phyloP scores from a whole-genome alignment of 2,113 vertebrate species.

The Excalfactoria chinensis region DNA sequence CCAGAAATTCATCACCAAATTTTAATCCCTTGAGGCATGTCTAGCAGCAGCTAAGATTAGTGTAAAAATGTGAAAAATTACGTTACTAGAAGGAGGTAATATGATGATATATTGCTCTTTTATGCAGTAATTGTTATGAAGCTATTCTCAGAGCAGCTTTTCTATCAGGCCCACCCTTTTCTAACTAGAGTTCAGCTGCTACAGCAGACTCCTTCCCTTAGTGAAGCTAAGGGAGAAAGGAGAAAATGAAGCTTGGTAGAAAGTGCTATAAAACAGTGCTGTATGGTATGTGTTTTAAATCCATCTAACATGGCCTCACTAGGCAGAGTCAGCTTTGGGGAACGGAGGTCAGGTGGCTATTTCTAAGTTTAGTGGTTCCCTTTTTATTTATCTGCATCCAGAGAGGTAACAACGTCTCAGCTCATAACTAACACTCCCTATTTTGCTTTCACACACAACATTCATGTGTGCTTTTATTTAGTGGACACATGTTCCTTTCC shows the following conservation, averaged over 20 bases:
- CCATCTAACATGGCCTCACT: neutral
- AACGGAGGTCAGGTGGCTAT: constrained; percentile 44
- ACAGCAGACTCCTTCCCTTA: constrained; percentile 14
- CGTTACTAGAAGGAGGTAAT: constrained; percentile 21
- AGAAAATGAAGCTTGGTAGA: constrained; percentile 42
- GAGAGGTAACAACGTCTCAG: constrained; percentile 51
- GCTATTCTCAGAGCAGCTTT: constrained; percentile 58
- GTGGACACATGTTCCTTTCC: neutral
- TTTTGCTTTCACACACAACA: constrained; percentile 44
- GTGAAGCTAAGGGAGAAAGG: constrained; percentile 9
- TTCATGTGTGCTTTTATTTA: neutral
- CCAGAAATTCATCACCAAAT: constrained; percentile 26
- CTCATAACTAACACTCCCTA: constrained; percentile 32
- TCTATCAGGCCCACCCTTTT: constrained; percentile 43
- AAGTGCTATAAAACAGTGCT: constrained; percentile 18
- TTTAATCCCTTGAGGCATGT: constrained; percentile 3
- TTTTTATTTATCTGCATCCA: constrained; percentile 71
- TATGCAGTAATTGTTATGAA: constrained; percentile 33
- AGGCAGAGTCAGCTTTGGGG: constrained; percentile 44
- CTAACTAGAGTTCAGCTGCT: constrained; percentile 47
- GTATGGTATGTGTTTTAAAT: constrained; percentile 54
- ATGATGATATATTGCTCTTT: constrained; percentile 24
- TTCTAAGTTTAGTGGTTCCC: constrained; percentile 43
- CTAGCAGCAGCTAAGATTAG: constrained; percentile 13
- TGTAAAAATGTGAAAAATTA: constrained; percentile 16